Percentiles rank a stretch among this genome's conserved stretches.
phyloP scores from a whole-genome alignment of 2,888 invertebrate species.

The Dorcus parallelipipedus region DNA sequence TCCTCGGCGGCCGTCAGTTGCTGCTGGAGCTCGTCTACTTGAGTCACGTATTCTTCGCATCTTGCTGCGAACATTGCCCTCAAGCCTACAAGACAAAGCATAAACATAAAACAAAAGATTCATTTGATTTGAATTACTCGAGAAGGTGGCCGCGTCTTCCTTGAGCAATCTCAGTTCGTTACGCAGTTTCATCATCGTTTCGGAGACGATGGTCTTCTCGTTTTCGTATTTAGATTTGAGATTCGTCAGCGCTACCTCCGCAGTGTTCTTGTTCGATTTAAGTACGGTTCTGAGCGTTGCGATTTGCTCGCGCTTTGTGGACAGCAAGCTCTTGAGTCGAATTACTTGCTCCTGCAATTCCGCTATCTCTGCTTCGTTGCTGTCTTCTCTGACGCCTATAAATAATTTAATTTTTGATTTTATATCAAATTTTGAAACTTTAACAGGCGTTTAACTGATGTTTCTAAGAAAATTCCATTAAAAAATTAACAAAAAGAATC shows the following conservation, averaged over 20 bases:
- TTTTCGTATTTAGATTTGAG: conserved; percentile 98
- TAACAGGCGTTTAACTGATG: no score
- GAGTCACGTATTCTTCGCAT: conserved; percentile 98
- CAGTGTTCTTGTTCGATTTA: conserved; percentile 98
- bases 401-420: conserved; percentile 7
- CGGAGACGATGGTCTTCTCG: conserved; percentile 95
- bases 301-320: conserved; percentile 97
- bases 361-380: conserved; percentile 71
- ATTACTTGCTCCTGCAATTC: conserved; percentile 94
- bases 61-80: conserved; percentile 99
- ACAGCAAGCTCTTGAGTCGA: conserved; percentile 89
- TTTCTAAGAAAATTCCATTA: no score
- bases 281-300: conserved; percentile 95
- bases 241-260: conserved; percentile 93
- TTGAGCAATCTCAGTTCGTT: conserved; percentile 94
- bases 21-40: conserved; percentile 93
- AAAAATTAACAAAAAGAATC: no score
- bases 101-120: background rate
- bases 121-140: conserved; percentile 62
- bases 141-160: conserved; percentile 98
- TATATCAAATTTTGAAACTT: no score
- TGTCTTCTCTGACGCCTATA: conserved; percentile 62
- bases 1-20: conserved; percentile 92
- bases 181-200: conserved; percentile 94
- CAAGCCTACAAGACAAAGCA: conserved; percentile 61